Percentiles rank a stretch among this genome's conserved stretches.
Conservation (phyloP, 2,888 invertebrate species). For the Cinara cedri region DNA sequence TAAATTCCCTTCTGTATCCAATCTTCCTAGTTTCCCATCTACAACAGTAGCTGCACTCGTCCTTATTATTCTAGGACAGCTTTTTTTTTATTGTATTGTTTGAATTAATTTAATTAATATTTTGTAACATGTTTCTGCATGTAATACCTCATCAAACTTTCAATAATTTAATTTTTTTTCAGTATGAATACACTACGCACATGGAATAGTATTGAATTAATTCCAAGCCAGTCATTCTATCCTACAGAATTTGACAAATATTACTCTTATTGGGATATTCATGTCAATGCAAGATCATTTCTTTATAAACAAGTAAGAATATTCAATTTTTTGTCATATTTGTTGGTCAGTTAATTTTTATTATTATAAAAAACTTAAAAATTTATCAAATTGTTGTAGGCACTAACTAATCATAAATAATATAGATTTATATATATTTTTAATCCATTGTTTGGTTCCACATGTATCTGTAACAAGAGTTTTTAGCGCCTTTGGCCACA, state of each 20-base stretch:
- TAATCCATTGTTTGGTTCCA: no score
- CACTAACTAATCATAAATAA: no score
- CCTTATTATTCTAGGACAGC: no score
- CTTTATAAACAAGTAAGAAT: constrained; percentile 77
- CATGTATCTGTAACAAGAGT: no score
- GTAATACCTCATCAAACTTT: constrained; percentile 59
- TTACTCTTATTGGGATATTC: constrained; percentile 73
- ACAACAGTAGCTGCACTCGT: no score
- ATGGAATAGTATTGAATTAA: constrained; percentile 67
- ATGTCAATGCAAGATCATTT: constrained; percentile 72
- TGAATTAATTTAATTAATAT: neutral
- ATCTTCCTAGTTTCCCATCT: no score
- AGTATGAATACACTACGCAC: constrained; percentile 62
- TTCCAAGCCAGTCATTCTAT: constrained; percentile 66
- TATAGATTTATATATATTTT: no score
- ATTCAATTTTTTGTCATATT: neutral
- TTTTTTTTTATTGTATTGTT: no score
- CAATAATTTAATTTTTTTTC: constrained; percentile 56
- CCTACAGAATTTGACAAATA: constrained; percentile 64
- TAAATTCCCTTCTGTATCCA: no score
- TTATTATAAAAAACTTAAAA: neutral
- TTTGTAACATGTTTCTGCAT: neutral
- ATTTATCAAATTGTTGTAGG: no score
- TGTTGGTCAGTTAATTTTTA: neutral
- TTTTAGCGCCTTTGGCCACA: no score